Evolutionary conservation across 2,797 vertebrate species (phyloP), one percentile per base, ranked within the genome.

Genomic region (Chaetodon trifasciatus): DNA sequence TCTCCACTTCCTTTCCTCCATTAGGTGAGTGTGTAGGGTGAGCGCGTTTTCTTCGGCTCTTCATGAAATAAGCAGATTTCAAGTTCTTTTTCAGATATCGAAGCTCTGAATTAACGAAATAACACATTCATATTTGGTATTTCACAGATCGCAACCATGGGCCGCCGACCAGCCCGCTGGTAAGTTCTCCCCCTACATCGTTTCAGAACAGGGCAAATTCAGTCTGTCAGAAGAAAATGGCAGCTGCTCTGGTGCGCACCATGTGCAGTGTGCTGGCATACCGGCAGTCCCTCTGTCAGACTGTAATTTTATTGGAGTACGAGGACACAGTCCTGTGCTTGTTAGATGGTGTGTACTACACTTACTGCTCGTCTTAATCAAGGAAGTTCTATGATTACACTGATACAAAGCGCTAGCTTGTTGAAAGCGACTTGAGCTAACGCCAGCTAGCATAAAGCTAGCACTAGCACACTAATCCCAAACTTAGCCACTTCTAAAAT

Each of bases 161-260:
- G 96, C 78, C 96, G 96, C 81, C 96, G 96, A 85, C 96, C 96
- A 88, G 96, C 96, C 87, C 96, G 96, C 70, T 96, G 96, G 96
- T 96, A 84, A 96, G 96, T 94, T 7, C 0, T 50, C 2, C 32
- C 32, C 0, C 0, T 1, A 0, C 15, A 3, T 4, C 0, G 1
- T 47, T 73, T 61, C 1, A 6, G 6, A 17, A 0, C 47, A 0
- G 53, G 28, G 40, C 60, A 75, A 1, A 3, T 3, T 42, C 1
- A 32, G 44, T 1, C 8, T 1, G 28, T 39, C 47, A 0, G 49
- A 56, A 84, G 87, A 95, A 96, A 95, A 96, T 95, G 95, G 95
- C 93, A 89, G 93, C 93, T 63, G 88, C 81, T 63, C 16, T 42
- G 52, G 69, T 0, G 24, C 1, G 42, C 72, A 90, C 93, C 96